Percentiles rank a stretch among this genome's conserved stretches.
Conservation (phyloP, 1,140 invertebrate species). For the Zaprionus kolodkinae region DNA sequence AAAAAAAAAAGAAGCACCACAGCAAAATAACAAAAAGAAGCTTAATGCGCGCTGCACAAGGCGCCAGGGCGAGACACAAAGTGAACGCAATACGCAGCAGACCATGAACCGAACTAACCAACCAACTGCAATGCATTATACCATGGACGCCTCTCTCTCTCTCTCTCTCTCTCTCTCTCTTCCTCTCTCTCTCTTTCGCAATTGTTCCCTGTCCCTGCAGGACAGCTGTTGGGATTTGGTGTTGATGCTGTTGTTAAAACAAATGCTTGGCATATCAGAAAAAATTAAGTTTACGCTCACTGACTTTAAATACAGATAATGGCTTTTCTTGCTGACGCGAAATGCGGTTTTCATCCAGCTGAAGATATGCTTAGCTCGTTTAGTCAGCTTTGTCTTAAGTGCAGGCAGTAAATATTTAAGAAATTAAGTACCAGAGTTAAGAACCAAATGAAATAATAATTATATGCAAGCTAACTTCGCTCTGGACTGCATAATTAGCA, state of each 20-base stretch:
- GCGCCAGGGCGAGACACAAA: constrained; percentile 19
- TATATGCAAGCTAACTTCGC: neutral
- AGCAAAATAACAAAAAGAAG: constrained; percentile 38
- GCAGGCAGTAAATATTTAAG: constrained; percentile 28
- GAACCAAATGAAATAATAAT: constrained; percentile 42
- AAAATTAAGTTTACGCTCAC: constrained; percentile 75
- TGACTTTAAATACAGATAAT: constrained; percentile 70
- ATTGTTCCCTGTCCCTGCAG: neutral
- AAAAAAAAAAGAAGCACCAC: constrained; percentile 60
- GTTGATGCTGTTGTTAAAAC: constrained; percentile 58
- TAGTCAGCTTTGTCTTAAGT: constrained; percentile 18
- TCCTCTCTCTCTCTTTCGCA: too few relatives aligned
- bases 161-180: too few relatives aligned
- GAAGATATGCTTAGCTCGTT: constrained; percentile 46
- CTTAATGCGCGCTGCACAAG: constrained; percentile 51
- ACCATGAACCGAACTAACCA: constrained; percentile 59
- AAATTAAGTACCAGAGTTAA: constrained; percentile 42
- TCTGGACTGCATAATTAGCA: neutral
- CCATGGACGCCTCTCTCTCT: constrained; percentile 10
- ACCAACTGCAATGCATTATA: constrained; percentile 64
- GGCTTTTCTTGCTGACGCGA: constrained; percentile 27
- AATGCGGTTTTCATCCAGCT: constrained; percentile 6
- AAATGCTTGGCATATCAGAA: constrained; percentile 70
- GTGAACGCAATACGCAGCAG: constrained; percentile 50
- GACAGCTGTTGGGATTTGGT: constrained; percentile 29